phyloP scores from a whole-genome alignment of 2,797 vertebrate genomes.

The Eurystomus glaucurus region DNA sequence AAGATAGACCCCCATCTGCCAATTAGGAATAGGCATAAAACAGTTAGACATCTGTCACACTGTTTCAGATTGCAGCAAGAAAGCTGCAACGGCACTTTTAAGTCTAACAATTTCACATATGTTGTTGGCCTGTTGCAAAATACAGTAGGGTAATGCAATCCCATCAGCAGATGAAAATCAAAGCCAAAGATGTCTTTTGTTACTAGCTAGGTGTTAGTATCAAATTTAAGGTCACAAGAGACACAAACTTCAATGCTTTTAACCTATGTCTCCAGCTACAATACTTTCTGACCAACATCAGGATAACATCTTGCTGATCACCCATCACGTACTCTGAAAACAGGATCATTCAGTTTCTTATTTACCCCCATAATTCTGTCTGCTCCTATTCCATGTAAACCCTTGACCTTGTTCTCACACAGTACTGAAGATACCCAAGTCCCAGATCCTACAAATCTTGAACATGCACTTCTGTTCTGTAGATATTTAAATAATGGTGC shows the following conservation, averaged over 20 bases:
- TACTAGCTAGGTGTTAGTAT: neutral
- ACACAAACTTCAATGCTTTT: neutral
- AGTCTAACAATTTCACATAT: slow-evolving; percentile 54
- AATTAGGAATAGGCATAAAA: slow-evolving; percentile 66
- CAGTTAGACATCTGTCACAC: slow-evolving; percentile 80
- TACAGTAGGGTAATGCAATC: neutral
- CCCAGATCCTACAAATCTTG: neutral
- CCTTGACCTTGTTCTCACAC: neutral
- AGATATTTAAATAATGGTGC: accelerated
- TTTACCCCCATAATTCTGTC: neutral
- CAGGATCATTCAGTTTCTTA: accelerated
- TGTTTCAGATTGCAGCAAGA: slow-evolving; percentile 61
- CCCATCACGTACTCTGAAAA: neutral
- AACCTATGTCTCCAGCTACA: neutral
- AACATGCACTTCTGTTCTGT: neutral
- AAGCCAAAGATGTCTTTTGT: neutral
- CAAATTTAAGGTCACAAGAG: neutral
- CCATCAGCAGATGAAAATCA: neutral
- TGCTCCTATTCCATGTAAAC: neutral
- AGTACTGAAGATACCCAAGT: neutral
- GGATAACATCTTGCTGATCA: neutral
- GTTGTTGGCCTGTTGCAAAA: neutral
- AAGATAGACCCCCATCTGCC: slow-evolving; percentile 77
- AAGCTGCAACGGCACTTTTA: slow-evolving; percentile 63
- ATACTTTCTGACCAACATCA: neutral